These are phyloP conservation scores for Oasisia sp. DNA, from an alignment of 2,888 invertebrate genomes.

Conservation along the genomic window DNA sequence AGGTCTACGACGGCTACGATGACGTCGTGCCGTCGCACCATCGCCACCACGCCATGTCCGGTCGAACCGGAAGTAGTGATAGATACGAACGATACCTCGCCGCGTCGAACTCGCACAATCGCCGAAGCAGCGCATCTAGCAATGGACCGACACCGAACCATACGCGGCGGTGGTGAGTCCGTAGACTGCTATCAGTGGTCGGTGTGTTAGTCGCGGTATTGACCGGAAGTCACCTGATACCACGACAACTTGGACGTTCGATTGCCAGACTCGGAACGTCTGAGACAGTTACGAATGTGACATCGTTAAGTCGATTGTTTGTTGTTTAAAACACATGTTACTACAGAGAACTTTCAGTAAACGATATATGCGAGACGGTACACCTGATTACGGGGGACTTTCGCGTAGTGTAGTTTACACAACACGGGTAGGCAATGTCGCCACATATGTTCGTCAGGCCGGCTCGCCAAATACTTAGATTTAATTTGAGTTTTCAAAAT, in stretches of 20 bases:
- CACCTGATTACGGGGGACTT: background rate
- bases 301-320: background rate
- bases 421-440: background rate
- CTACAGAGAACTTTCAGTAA: background rate
- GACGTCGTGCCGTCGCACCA: background rate
- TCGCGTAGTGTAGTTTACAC: background rate
- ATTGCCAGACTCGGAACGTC: background rate
- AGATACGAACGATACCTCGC: background rate
- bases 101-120: background rate
- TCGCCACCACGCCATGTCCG: background rate
- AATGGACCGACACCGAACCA: background rate
- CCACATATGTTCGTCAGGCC: background rate
- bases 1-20: background rate
- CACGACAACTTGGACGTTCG: background rate
- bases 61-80: background rate
- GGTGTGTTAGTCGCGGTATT: background rate
- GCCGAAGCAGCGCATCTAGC: background rate
- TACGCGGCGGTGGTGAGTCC: background rate
- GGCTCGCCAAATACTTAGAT: background rate
- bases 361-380: background rate
- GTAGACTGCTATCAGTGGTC: background rate
- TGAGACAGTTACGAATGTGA: background rate
- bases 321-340: background rate
- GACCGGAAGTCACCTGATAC: background rate
- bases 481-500: background rate